Evolutionary conservation across 2,113 vertebrate species (phyloP), one percentile per base, ranked within the genome.

Genomic region (Cnemophilus loriae): DNA sequence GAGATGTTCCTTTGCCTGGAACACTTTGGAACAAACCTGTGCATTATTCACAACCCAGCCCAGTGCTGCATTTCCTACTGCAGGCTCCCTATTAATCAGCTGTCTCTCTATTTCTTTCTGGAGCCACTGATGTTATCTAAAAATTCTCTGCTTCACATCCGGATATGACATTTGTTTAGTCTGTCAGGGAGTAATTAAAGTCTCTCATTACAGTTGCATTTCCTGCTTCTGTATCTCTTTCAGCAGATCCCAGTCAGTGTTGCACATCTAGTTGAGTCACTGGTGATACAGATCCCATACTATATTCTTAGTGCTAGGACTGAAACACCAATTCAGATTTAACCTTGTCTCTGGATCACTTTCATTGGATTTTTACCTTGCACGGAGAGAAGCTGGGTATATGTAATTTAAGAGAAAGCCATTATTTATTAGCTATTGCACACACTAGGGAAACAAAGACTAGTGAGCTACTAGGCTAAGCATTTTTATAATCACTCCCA

Each of bases 121-220:
- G 37, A 88, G 63, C 16, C 63, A 67, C 23, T 84, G 88, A 83
- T 69, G 16, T 47, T 80, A 96, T 86, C 92, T 90, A 90, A 95
- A 97, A 92, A 50, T 76, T 88, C 50, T 57, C 42, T 67, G 16
- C 39, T 84, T 84, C 47, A 24, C 50, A 57, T 93, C 94, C 15
- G 2, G 83, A 30, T 86, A 64, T 39, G 83, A 83, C 50, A 90
- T 83, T 95, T 55, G 33, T 77, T 63, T 87, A 73, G 57, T 88
- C 65, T 92, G 42, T 49, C 79, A 46, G 71, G 59, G 55, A 76
- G 79, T 83, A 83, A 95, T 94, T 95, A 94, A 90, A 80, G 33
- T 94, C n/a, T 97, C 83, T 77, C 1, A 0, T 96, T 94, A 81
- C 95, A 81, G 39, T 35, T 83, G 35, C 50, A 44, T 84, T 94